A percentile compares a stretch with the other conserved stretches of the same genome.
These are phyloP conservation scores for Hypsibius dujardini DNA, from an alignment of 1,140 invertebrate genomes.

Conservation along the genomic window DNA sequence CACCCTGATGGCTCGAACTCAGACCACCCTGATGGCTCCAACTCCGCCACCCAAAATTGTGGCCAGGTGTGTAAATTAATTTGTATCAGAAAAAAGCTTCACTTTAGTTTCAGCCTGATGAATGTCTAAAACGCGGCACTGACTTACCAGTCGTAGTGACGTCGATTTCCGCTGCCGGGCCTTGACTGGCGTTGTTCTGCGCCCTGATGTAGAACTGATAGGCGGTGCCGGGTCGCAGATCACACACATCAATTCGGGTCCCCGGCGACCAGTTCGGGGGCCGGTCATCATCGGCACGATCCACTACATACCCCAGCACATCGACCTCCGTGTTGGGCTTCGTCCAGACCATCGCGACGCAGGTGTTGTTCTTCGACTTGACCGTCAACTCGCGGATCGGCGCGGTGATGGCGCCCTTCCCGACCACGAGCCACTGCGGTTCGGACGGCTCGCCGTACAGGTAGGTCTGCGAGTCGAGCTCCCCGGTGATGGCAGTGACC, in stretches of 20 bases:
- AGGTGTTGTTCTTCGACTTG: not conserved
- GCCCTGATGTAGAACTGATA: not conserved
- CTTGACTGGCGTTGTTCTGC: not conserved
- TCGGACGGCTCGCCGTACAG: not conserved
- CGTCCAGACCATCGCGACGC: not conserved
- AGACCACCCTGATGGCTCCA: too few relatives aligned
- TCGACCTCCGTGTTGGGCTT: not conserved
- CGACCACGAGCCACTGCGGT: not conserved
- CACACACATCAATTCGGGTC: not conserved
- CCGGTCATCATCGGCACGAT: too few relatives aligned
- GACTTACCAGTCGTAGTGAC: not conserved
- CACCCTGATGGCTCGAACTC: too few relatives aligned
- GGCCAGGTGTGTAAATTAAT: too few relatives aligned
- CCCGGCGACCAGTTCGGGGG: not conserved
- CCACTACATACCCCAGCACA: not conserved
- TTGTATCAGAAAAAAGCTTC: too few relatives aligned
- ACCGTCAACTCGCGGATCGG: not conserved
- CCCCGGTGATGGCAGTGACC: not conserved
- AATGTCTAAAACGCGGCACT: not conserved
- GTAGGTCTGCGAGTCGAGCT: not conserved
- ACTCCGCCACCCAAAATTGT: too few relatives aligned
- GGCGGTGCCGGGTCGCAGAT: not conserved
- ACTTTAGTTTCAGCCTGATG: too few relatives aligned
- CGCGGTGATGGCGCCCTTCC: not conserved
- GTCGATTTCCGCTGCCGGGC: constrained; percentile 3